Conservation (phyloP, 1,140 invertebrate genomes). For the Pseudoatta argentina region DNA sequence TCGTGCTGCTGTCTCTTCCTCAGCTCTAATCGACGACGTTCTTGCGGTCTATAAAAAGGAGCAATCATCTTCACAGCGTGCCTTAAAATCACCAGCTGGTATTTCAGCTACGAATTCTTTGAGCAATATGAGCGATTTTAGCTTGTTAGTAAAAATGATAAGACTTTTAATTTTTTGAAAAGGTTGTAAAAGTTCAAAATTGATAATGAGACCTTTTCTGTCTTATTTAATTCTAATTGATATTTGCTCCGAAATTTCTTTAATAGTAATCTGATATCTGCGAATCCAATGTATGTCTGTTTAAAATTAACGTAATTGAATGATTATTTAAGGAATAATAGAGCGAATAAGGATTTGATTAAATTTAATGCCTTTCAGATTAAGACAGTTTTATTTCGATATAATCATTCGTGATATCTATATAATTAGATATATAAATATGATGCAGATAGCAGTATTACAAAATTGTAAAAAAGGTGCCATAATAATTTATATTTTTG, state of each 20-base stretch:
- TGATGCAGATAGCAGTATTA: background rate
- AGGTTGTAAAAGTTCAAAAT: background rate
- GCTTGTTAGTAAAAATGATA: background rate
- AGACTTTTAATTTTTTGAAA: background rate
- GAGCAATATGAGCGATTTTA: background rate
- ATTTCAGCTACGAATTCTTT: slow-evolving; percentile 24
- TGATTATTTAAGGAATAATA: no score
- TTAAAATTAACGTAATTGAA: no score
- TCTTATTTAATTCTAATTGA: background rate
- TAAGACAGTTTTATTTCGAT: background rate
- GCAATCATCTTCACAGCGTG: background rate
- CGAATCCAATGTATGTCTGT: no score
- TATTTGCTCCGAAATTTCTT: no score
- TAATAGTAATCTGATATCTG: no score
- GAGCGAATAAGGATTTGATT: no score
- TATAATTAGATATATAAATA: background rate
- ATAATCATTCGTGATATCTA: background rate
- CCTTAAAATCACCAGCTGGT: slow-evolving; percentile 5
- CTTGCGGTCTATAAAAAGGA: slow-evolving; percentile 26
- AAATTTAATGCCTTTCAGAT: background rate
- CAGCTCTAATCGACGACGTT: slow-evolving; percentile 19
- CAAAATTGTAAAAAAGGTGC: background rate
- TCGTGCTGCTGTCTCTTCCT: slow-evolving; percentile 4
- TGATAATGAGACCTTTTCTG: background rate
- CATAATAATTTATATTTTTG: background rate